Conservation (phyloP, 2,888 invertebrate species). For the Coenonympha arcania region DNA sequence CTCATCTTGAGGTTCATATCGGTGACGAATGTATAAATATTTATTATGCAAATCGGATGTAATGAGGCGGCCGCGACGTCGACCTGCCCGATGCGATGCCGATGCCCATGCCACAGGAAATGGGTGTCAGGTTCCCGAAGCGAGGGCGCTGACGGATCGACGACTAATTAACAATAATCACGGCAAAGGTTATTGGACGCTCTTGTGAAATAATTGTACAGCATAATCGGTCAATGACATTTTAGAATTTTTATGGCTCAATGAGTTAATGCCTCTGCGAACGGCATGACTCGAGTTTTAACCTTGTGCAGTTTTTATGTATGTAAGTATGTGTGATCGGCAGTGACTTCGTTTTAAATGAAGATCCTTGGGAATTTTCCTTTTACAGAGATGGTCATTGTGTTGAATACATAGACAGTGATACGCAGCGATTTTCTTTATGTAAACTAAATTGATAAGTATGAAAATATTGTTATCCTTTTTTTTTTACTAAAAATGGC, state of each 20-base stretch:
- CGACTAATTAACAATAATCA: slow-evolving; percentile 22
- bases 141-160: slow-evolving; percentile 24
- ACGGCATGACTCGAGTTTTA: neutral
- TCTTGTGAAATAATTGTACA: slow-evolving; percentile 2
- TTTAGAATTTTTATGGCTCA: slow-evolving; percentile 5
- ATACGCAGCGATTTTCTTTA: too few relatives aligned
- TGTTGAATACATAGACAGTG: too few relatives aligned
- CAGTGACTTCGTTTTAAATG: neutral
- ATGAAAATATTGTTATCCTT: too few relatives aligned
- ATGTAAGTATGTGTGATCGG: neutral
- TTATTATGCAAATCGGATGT: slow-evolving; percentile 66
- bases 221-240: slow-evolving; percentile 17
- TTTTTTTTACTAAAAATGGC: too few relatives aligned
- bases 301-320: neutral
- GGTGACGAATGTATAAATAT: slow-evolving; percentile 64
- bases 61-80: slow-evolving; percentile 51
- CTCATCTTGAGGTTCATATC: too few relatives aligned
- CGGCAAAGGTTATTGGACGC: slow-evolving; percentile 13
- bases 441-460: too few relatives aligned
- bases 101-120: too few relatives aligned
- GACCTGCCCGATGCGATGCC: slow-evolving; percentile 46
- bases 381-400: too few relatives aligned
- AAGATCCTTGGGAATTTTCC: neutral
- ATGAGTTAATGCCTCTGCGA: neutral
- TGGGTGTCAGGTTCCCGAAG: slow-evolving; percentile 51